Base-by-base conservation (phyloP, 2,888 invertebrate species). In the Nudaria mundana region DNA sequence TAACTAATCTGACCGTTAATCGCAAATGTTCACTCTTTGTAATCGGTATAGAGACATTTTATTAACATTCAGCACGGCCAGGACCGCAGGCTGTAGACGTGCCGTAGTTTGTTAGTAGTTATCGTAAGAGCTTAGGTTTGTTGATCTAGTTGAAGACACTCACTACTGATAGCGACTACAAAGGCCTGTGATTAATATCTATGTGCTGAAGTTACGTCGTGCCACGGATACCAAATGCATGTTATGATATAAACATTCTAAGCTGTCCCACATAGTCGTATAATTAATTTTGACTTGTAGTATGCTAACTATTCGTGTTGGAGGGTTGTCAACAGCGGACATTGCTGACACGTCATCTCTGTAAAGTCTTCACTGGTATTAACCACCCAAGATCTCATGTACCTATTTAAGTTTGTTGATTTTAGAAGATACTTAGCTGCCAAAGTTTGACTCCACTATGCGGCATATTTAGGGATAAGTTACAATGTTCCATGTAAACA, bases 51-150 rank as follows among this genome's bases (percentile, higher is more conserved):
- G 25, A 13, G 30, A 38, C 33, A 42, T 40, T 40, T 52, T 48
- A 63, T 65, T 59, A 61, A 61, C 59, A 66, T 63, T 58, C 66
- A 36, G 43, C 42, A 41, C 52, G 37, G 14, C 11, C n/a, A n/a
- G n/a, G n/a, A n/a, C n/a, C n/a, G n/a, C n/a, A n/a, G n/a, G n/a
- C n/a, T n/a, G n/a, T n/a, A n/a, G n/a, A n/a, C n/a, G n/a, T n/a
- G n/a, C n/a, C n/a, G n/a, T n/a, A n/a, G n/a, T n/a, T n/a, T n/a
- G n/a, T n/a, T n/a, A n/a, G n/a, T n/a, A n/a, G n/a, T n/a, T n/a
- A n/a, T n/a, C n/a, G n/a, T n/a, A n/a, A n/a, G n/a, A n/a, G n/a
- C n/a, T n/a, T n/a, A n/a, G n/a, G n/a, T n/a, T n/a, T n/a, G n/a
- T n/a, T n/a, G n/a, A n/a, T n/a, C n/a, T n/a, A n/a, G n/a, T n/a